Conservation (phyloP, 23 tunicate genomes). For the Ciona savignyi region DNA sequence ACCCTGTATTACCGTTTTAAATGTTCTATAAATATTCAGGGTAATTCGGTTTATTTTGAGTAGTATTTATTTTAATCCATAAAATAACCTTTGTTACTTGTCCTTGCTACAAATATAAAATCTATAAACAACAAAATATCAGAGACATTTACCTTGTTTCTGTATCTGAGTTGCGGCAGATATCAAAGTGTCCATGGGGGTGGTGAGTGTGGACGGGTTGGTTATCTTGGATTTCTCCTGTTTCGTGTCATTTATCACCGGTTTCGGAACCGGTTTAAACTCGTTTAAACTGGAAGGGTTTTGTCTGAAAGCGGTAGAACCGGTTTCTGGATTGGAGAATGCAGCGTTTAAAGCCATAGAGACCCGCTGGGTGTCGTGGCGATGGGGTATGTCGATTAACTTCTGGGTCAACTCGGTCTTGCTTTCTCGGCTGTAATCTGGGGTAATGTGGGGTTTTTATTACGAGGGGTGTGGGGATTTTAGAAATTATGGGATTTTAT, state of each 20-base stretch:
- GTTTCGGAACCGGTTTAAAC: not conserved
- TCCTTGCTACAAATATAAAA: too few relatives aligned
- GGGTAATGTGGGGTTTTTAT: too few relatives aligned
- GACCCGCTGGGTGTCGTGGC: not conserved
- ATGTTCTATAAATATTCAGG: too few relatives aligned
- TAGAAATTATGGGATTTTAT: too few relatives aligned
- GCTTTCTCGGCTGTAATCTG: not conserved
- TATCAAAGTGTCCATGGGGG: not conserved
- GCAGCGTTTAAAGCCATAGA: not conserved
- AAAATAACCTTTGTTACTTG: too few relatives aligned
- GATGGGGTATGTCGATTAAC: not conserved
- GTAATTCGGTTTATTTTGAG: too few relatives aligned
- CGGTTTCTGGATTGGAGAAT: not conserved
- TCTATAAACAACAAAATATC: too few relatives aligned
- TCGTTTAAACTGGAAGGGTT: not conserved
- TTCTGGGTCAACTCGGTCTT: not conserved
- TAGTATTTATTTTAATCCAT: too few relatives aligned
- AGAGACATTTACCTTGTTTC: not conserved
- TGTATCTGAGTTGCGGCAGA: not conserved
- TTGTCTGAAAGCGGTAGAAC: not conserved
- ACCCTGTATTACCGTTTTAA: too few relatives aligned
- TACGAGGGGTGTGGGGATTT: too few relatives aligned
- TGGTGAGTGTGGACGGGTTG: not conserved
- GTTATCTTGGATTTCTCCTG: not conserved
- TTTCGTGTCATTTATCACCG: not conserved